Conservation (phyloP, 2,113 vertebrate species). For the Micronisus gabar region DNA sequence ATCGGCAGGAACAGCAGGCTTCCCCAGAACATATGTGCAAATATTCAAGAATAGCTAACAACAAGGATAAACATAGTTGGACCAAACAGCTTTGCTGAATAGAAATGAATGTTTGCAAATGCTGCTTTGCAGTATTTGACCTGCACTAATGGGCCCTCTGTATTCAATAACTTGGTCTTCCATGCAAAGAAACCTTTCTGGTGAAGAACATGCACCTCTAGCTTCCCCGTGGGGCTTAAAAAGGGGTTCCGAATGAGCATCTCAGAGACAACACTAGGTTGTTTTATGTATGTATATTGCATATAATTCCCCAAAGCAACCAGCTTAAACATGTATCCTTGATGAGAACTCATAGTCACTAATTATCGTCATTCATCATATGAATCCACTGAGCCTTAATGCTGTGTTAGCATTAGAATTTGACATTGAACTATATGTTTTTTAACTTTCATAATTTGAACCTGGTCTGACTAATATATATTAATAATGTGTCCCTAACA, state of each 20-base stretch:
- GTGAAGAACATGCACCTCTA: neutral
- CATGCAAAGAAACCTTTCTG: neutral
- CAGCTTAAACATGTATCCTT: neutral
- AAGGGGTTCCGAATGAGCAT: neutral
- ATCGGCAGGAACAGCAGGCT: slow-evolving; percentile 43
- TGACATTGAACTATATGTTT: neutral
- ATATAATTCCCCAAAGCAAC: neutral
- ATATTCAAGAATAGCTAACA: slow-evolving; percentile 58
- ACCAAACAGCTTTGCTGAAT: neutral
- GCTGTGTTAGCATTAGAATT: neutral
- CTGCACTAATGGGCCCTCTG: neutral
- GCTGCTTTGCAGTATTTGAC: slow-evolving; percentile 19
- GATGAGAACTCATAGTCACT: slow-evolving; percentile 10
- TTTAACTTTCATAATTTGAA: neutral
- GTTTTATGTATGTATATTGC: neutral
- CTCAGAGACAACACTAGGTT: neutral
- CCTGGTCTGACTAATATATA: neutral
- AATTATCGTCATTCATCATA: slow-evolving; percentile 39
- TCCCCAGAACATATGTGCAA: slow-evolving; percentile 60
- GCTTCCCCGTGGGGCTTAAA: neutral
- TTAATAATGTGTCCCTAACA: neutral
- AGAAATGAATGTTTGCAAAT: neutral
- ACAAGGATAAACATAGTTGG: slow-evolving; percentile 45
- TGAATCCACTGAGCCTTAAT: neutral
- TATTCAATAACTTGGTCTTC: neutral